Base-by-base conservation (phyloP, 2,888 invertebrate species). In the Urechis unicinctus region DNA sequence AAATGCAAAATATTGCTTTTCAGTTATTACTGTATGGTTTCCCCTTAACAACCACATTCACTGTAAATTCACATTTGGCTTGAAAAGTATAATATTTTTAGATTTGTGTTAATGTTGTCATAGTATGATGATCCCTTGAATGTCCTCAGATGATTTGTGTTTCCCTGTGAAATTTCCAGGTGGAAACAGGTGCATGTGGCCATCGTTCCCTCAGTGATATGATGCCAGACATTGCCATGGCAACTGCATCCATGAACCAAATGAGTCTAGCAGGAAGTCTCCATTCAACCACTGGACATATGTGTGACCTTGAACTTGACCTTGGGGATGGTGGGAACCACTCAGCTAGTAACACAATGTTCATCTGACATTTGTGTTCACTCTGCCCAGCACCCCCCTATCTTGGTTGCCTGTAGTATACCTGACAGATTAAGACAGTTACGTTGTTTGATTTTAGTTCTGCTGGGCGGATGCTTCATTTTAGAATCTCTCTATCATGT, bases 221-320 rank as follows among this genome's bases (percentile, higher is more conserved):
- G 69, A 91, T 92, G 85, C 92, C 92, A 0, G 92, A 93, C 79
- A 77, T 78, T 50, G 78, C 78, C 60, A 91, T 91, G 90, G 91
- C 91, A 69, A 91, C 86, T 55, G 87, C 85, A 62, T 88, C 84
- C 61, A 83, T 83, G 71, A 86, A 81, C 4, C 88, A 83, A 76
- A 82, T 86, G 71, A 86, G 86, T 78, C 79, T 85, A 22, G 63
- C 58, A 25, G 58, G 53, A 44, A 36, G 26, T n/a, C 84, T 85
- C 66, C 80, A 90, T 72, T 89, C 75, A 79, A 91, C 66, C 89
- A 89, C 78, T 82, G 92, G 17, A 17, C 48, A 36, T 49, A 56
- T 52, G 24, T 54, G 36, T 30, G 85, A 85, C 66, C 80, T 91
- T 72, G 89, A 90, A 75, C 79, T 91, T 66, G 90, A 90, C 78